A percentile compares a stretch with the other conserved stretches of the same genome.
Conservation (phyloP, 2,888 invertebrate genomes). For the Rhagophthalmus giganteus region DNA sequence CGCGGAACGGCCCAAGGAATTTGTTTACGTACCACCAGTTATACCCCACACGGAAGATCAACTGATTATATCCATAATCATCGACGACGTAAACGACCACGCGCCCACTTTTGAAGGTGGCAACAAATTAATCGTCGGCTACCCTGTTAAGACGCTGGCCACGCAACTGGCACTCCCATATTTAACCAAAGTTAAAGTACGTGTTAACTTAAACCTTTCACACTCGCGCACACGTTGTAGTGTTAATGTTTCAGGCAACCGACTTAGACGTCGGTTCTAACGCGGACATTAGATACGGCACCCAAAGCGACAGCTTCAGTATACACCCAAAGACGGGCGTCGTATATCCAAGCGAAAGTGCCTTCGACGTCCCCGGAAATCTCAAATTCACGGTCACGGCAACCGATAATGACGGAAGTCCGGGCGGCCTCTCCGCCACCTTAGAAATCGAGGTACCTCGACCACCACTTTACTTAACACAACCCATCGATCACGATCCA, state of each 20-base stretch:
- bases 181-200: conserved; percentile 45
- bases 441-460: conserved; percentile 48
- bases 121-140: conserved; percentile 56
- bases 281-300: conserved; percentile 56
- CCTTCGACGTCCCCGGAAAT: conserved; percentile 49
- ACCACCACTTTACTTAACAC: too few relatives aligned
- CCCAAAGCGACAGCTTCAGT: conserved; percentile 54
- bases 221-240: too few relatives aligned
- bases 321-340: conserved; percentile 63
- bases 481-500: too few relatives aligned
- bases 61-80: conserved; percentile 57
- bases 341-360: conserved; percentile 57
- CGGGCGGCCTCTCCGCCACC: conserved; percentile 26
- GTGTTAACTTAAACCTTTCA: too few relatives aligned
- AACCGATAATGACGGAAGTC: conserved; percentile 54
- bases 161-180: conserved; percentile 55
- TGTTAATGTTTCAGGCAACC: conserved; percentile 52
- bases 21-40: conserved; percentile 1
- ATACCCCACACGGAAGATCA: conserved; percentile 39
- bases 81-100: conserved; percentile 62
- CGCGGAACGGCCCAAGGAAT: conserved; percentile 5
- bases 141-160: conserved; percentile 55
- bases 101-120: conserved; percentile 55
- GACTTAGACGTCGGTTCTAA: conserved; percentile 63
- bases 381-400: conserved; percentile 51